phyloP scores from a whole-genome alignment of 1,140 invertebrate genomes.

The Drosophila ambigua region DNA sequence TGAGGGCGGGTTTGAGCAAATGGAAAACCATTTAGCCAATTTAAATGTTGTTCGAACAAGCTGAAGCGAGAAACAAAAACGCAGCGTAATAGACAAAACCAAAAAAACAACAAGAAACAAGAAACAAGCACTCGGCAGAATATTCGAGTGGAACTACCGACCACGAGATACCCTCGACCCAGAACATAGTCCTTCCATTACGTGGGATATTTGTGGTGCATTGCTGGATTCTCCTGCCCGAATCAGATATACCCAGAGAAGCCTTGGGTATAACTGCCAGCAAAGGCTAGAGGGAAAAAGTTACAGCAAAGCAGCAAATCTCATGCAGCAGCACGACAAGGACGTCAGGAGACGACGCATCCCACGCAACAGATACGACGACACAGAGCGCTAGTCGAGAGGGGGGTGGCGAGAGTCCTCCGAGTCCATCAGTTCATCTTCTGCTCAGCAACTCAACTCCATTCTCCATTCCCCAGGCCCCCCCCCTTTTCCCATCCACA shows the following conservation, averaged over 20 bases:
- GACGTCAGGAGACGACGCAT: conserved; percentile 34
- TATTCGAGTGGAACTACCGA: no score
- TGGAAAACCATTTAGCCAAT: conserved; percentile 68
- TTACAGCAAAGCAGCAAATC: conserved; percentile 44
- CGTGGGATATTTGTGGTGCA: no score
- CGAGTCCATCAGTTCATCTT: conserved; percentile 35
- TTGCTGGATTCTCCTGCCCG: no score
- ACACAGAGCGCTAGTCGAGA: not conserved
- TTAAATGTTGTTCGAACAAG: conserved; percentile 65
- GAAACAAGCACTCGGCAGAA: not conserved
- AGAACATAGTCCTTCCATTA: no score
- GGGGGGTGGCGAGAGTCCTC: not conserved
- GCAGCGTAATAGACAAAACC: conserved; percentile 47
- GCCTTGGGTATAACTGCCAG: not conserved
- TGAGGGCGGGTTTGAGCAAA: conserved; percentile 21
- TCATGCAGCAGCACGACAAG: conserved; percentile 50
- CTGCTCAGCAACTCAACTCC: not conserved
- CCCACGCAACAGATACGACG: conserved; percentile 12
- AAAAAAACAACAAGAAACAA: conserved; percentile 48
- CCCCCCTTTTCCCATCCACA: conserved; percentile 20
- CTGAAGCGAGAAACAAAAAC: conserved; percentile 12
- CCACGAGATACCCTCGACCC: no score
- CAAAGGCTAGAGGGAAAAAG: not conserved
- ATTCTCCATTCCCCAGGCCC: conserved; percentile 4
- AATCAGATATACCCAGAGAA: no score